Evolutionary conservation across 2,888 invertebrate species (phyloP).

Genomic region (Metopia argyrocephala): DNA sequence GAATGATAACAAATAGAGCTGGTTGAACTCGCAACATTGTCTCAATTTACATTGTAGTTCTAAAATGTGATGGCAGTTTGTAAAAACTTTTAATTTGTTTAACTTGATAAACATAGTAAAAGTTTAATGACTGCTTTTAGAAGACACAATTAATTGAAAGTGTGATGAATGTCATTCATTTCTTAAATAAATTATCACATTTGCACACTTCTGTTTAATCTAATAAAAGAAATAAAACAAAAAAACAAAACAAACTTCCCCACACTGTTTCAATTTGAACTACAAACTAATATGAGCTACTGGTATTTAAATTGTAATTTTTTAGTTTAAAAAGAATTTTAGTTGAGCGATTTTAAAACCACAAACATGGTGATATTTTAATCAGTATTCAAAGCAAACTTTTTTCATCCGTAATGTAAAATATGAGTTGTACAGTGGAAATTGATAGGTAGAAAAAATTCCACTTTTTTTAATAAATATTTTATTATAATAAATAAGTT

Average conservation of each 20-base stretch:
- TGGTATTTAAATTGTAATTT: background rate
- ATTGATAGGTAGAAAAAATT: too few relatives aligned
- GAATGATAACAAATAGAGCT: background rate
- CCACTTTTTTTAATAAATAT: too few relatives aligned
- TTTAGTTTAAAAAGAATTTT: background rate
- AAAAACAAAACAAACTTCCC: constrained; percentile 13
- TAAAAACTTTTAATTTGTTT: background rate
- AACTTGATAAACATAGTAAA: background rate
- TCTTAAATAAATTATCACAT: constrained; percentile 47
- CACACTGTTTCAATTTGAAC: constrained; percentile 1
- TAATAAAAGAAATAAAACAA: constrained; percentile 26
- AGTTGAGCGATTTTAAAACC: background rate
- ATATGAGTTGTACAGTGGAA: too few relatives aligned
- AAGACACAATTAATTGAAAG: constrained; percentile 9
- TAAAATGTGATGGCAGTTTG: background rate
- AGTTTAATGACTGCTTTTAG: background rate
- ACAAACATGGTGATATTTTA: background rate
- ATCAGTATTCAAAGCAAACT: too few relatives aligned
- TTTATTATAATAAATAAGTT: background rate
- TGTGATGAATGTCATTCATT: constrained; percentile 46
- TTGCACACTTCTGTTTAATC: constrained; percentile 38
- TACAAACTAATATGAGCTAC: constrained; percentile 5
- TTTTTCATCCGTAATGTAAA: too few relatives aligned
- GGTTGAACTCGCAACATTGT: too few relatives aligned
- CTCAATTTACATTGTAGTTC: background rate